Percentiles rank a stretch among this genome's conserved stretches.
Evolutionary conservation across 2,888 invertebrate species (phyloP).

Genomic region (Troides helena): DNA sequence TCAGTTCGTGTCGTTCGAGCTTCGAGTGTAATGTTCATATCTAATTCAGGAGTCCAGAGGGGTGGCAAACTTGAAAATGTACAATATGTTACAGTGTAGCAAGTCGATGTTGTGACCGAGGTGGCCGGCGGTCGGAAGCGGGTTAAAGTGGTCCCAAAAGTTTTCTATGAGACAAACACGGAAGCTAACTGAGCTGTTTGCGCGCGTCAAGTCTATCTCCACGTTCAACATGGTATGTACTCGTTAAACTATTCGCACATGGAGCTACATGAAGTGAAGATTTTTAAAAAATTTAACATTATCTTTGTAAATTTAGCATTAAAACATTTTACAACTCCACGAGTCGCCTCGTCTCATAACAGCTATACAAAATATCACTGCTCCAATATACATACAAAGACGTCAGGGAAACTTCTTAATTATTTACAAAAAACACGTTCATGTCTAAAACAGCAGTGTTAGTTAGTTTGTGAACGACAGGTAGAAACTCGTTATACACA

Average conservation of each 20-base stretch:
- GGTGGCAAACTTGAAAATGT: conserved; percentile 30
- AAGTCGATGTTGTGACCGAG: not conserved
- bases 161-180: conserved; percentile 75
- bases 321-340: conserved; percentile 47
- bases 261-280: conserved; percentile 60
- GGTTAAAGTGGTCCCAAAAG: conserved; percentile 74
- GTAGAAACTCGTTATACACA: conserved; percentile 38
- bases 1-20: conserved; percentile 14
- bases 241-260: conserved; percentile 59
- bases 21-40: conserved; percentile 63
- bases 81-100: conserved; percentile 28
- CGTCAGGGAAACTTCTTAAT: conserved; percentile 50
- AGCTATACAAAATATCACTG: conserved; percentile 76
- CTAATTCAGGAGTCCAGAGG: conserved; percentile 58
- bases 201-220: conserved; percentile 27
- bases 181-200: conserved; percentile 44
- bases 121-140: conserved; percentile 43
- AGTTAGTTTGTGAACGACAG: conserved; percentile 37
- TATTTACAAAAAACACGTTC: conserved; percentile 64
- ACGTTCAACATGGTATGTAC: conserved; percentile 32
- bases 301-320: conserved; percentile 49
- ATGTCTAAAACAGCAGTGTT: conserved; percentile 62
- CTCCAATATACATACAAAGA: conserved; percentile 66
- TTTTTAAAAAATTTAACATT: conserved; percentile 37
- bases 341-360: conserved; percentile 44